Evolutionary conservation across 2,888 invertebrate genomes (phyloP), one percentile per base, ranked within the genome.

Genomic region (Diarsia mendica): DNA sequence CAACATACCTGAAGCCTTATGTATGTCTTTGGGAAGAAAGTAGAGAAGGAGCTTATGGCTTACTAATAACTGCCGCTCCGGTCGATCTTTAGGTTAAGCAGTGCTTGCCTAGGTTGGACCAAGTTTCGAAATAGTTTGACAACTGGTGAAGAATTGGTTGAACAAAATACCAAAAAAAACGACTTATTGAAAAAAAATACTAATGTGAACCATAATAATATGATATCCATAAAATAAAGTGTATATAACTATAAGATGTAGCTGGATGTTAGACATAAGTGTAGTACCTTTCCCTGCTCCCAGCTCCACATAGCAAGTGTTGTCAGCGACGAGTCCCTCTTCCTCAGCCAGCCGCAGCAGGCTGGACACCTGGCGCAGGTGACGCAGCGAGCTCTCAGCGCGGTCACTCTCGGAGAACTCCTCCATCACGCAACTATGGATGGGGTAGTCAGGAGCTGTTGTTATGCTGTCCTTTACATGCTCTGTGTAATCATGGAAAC

Each of bases 231-330:
- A 58, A 39, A 39, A 13, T 39, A 10, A 3, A 70, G 23, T 49
- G 18, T 48, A n/a, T 28, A 53, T 33, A 18, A 67, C 3, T 4
- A 28, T 28, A 49, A 51, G 44, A 51, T 44, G 15, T 51, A 44
- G 18, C 3, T 55, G 28, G 6, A 75, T 51, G 15, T 6, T n/a
- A n/a, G 18, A 77, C 9, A 9, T 49, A 20, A 66, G n/a, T n/a
- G 9, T 2, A 9, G 3, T 90, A 97, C 98, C 99, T 97, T 98
- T 98, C n/a, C 99, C 99, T 18, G 99, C 99, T 0, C 99, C 99
- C 90, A 99, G 98, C 93, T 99, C 99, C 76, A 99, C 97, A 87
- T 97, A 99, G 93, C 98, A 98, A 0, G 98, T 98, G 39, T 96
- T 91, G 15, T 97, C 94, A 18, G 88, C 90, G 1, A 98, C 93